A percentile compares a stretch with the other conserved stretches of the same genome.
phyloP scores from a whole-genome alignment of 2,113 vertebrate genomes.

The Tyrannus savana region DNA sequence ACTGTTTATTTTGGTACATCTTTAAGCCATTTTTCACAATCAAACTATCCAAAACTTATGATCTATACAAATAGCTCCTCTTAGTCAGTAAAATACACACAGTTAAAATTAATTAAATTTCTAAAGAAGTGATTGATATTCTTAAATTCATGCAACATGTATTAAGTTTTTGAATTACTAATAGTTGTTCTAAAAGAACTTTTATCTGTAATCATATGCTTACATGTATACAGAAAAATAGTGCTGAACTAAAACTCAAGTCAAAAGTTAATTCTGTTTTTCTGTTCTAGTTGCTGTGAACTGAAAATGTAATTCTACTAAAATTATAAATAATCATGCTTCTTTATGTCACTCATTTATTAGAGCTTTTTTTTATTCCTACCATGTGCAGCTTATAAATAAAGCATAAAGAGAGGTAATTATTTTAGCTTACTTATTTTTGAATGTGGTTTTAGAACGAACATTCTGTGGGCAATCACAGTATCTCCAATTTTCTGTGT shows the following conservation, averaged over 20 bases:
- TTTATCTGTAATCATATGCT: not conserved
- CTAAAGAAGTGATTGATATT: not conserved
- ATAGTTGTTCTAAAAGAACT: not conserved
- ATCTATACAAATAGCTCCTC: not conserved
- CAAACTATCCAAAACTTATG: not conserved
- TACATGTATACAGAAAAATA: not conserved
- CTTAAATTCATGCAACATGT: not conserved
- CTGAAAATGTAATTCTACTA: not conserved
- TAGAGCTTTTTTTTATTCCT: not conserved
- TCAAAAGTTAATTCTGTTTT: not conserved
- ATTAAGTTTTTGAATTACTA: not conserved
- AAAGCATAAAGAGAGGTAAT: not conserved
- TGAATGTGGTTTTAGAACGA: not conserved
- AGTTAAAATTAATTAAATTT: not conserved
- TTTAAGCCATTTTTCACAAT: not conserved
- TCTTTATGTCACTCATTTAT: not conserved
- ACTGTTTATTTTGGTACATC: not conserved
- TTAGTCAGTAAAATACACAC: not conserved
- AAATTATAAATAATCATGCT: not conserved
- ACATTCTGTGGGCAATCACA: not conserved
- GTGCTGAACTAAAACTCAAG: not conserved
- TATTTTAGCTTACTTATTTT: not conserved
- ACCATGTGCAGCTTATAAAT: not conserved
- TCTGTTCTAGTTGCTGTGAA: not conserved
- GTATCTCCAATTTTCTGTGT: not conserved